Conservation (phyloP, 2,797 vertebrate genomes). For the Poecilia velifera region DNA sequence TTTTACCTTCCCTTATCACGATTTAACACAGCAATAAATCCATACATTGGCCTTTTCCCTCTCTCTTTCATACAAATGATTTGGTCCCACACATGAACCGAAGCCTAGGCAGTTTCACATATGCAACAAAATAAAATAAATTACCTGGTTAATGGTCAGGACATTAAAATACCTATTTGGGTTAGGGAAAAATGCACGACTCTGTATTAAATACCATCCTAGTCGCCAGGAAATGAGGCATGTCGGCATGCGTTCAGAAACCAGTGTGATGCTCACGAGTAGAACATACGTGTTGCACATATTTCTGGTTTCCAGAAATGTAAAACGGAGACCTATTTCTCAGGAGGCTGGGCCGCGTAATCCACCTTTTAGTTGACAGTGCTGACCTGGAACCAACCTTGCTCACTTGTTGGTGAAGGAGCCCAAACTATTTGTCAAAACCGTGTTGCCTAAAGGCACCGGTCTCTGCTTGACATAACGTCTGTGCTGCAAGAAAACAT, state of each 20-base stretch:
- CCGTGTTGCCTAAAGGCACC: background rate
- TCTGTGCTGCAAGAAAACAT: background rate
- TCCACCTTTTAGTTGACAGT: background rate
- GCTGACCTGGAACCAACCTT: background rate
- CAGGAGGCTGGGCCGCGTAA: background rate
- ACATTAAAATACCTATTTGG: conserved; percentile 3
- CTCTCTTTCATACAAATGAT: background rate
- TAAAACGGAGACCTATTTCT: background rate
- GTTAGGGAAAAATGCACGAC: conserved; percentile 1
- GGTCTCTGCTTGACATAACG: background rate
- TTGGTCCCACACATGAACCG: background rate
- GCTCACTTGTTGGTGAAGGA: background rate
- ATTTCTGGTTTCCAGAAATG: conserved; percentile 12
- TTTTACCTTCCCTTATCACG: background rate
- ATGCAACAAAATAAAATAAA: conserved; percentile 1
- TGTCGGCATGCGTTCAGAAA: background rate
- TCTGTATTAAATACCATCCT: conserved; percentile 1
- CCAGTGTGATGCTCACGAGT: background rate
- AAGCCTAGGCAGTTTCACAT: background rate
- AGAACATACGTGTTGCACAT: conserved; percentile 3
- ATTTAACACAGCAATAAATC: background rate
- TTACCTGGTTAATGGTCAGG: conserved; percentile 5
- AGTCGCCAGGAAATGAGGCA: background rate
- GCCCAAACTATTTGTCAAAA: background rate
- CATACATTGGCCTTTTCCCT: background rate